Evolutionary conservation across 2,797 vertebrate genomes (phyloP).

Genomic region (Centroberyx gerrardi): DNA sequence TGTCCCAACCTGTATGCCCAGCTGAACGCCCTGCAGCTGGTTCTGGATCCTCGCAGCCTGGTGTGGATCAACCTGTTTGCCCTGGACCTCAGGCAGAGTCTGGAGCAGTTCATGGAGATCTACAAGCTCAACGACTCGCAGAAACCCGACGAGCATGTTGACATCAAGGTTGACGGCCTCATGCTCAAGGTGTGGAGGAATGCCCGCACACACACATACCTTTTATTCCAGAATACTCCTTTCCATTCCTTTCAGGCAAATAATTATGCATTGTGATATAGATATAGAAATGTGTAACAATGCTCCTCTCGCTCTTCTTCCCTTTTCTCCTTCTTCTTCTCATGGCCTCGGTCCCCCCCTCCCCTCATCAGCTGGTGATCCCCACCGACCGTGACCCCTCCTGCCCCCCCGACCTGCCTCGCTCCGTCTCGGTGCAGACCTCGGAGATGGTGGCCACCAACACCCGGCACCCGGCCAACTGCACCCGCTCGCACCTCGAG

Average conservation of each 20-base stretch:
- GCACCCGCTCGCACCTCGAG: slow-evolving; percentile 94
- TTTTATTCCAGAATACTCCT: no score
- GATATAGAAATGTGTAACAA: no score
- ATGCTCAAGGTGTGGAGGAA: slow-evolving; percentile 94
- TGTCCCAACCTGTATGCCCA: slow-evolving; percentile 96
- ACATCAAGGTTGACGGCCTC: slow-evolving; percentile 94
- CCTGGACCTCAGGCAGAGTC: slow-evolving; percentile 95
- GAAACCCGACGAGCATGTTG: slow-evolving; percentile 97
- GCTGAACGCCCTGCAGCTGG: slow-evolving; percentile 96
- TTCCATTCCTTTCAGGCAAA: no score
- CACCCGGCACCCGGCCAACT: slow-evolving; percentile 92
- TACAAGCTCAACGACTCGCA: slow-evolving; percentile 96
- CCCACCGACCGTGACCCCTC: slow-evolving; percentile 90
- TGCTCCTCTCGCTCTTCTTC: neutral
- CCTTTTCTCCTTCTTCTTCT: neutral
- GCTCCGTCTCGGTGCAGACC: slow-evolving; percentile 94
- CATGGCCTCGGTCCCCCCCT: neutral
- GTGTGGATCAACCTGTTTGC: slow-evolving; percentile 97
- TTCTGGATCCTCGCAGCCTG: slow-evolving; percentile 95
- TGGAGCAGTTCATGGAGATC: slow-evolving; percentile 98
- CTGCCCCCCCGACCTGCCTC: slow-evolving; percentile 91
- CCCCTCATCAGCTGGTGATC: slow-evolving; percentile 89
- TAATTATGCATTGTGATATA: no score
- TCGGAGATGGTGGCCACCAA: slow-evolving; percentile 98
- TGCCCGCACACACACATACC: neutral